phyloP scores from a whole-genome alignment of 2,888 invertebrate genomes.

The Caenorhabditis afra region DNA sequence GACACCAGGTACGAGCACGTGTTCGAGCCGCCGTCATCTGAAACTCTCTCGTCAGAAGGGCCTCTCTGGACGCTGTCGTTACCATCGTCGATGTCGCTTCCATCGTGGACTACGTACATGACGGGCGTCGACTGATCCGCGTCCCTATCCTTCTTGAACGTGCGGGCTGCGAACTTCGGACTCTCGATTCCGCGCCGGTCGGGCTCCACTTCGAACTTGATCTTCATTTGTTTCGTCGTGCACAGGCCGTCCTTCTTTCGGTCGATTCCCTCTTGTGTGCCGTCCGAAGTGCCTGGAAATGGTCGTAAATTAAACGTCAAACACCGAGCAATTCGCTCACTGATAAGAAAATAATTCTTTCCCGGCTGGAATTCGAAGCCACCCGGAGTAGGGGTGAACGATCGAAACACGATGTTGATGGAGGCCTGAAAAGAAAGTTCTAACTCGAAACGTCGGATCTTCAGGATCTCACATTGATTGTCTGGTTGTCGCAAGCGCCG shows the following conservation, averaged over 20 bases:
- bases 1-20: constrained; percentile 37
- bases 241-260: constrained; percentile 77
- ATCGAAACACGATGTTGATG: constrained; percentile 78
- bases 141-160: constrained; percentile 54
- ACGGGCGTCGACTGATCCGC: constrained; percentile 65
- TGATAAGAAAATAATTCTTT: constrained; percentile 77
- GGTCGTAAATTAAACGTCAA: no score
- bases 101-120: constrained; percentile 75
- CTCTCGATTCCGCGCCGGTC: constrained; percentile 42
- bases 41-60: constrained; percentile 1
- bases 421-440: constrained; percentile 60
- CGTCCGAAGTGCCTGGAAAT: constrained; percentile 77
- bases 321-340: no score
- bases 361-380: constrained; percentile 79
- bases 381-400: constrained; percentile 78
- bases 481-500: constrained; percentile 67
- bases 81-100: constrained; percentile 60
- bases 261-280: constrained; percentile 74
- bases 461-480: constrained; percentile 50
- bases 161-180: constrained; percentile 71
- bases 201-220: constrained; percentile 77
- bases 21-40: constrained; percentile 56
- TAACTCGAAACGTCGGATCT: background rate
- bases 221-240: constrained; percentile 75
- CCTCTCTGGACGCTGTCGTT: background rate